A percentile compares a stretch with the other conserved stretches of the same genome.
These are phyloP conservation scores for Lota lota DNA, from an alignment of 2,113 vertebrate species.

Conservation along the genomic window DNA sequence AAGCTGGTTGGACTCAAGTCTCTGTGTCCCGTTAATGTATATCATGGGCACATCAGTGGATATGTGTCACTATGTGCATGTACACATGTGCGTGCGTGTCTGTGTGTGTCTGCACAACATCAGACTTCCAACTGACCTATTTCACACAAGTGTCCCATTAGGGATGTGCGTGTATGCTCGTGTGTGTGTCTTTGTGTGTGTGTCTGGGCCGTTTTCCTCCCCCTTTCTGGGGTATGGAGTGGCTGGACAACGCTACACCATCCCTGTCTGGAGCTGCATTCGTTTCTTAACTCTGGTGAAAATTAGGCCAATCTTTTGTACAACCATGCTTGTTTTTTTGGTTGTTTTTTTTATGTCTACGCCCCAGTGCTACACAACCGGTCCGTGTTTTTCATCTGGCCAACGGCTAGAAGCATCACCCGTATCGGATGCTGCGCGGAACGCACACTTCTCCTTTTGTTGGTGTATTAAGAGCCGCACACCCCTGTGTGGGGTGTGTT, in stretches of 20 bases:
- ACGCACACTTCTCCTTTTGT: conserved; percentile 13
- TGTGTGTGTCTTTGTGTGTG: neutral
- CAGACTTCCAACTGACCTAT: conserved; percentile 53
- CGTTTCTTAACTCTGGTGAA: conserved; percentile 36
- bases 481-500: neutral
- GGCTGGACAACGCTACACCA: neutral
- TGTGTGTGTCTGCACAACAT: conserved; percentile 20
- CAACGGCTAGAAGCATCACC: conserved; percentile 23
- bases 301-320: conserved; percentile 56
- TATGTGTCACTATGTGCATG: neutral
- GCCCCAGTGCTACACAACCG: conserved; percentile 11
- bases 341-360: neutral
- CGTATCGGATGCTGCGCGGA: conserved; percentile 31
- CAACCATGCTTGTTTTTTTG: conserved; percentile 20
- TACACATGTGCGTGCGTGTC: conserved; percentile 18
- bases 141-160: conserved; percentile 55
- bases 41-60: too few relatives aligned
- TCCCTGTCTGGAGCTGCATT: neutral
- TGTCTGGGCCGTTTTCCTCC: conserved; percentile 14
- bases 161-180: neutral
- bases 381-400: conserved; percentile 15
- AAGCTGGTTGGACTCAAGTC: too few relatives aligned
- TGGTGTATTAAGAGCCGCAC: conserved; percentile 1
- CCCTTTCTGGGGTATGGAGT: conserved; percentile 31
- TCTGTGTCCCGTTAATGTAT: too few relatives aligned